Evolutionary conservation across 1,140 invertebrate species (phyloP).

Genomic region (Drosophila sulfurigaster): DNA sequence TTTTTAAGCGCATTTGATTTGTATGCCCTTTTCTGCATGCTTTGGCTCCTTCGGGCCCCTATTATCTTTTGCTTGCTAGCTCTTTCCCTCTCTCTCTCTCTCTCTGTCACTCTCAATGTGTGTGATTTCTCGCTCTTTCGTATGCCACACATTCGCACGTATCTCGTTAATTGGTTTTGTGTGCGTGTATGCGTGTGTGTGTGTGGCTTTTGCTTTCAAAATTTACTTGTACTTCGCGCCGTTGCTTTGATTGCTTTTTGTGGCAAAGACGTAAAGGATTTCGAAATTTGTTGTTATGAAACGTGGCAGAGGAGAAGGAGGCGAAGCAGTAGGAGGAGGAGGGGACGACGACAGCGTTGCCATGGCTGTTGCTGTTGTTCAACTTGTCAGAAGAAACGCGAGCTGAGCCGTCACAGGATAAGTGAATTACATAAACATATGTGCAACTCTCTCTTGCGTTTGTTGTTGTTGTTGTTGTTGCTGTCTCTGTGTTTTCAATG

Average conservation of each 20-base stretch:
- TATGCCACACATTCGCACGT: slow-evolving; percentile 59
- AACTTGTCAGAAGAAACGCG: slow-evolving; percentile 71
- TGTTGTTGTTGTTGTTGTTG: no score
- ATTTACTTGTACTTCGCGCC: slow-evolving; percentile 58
- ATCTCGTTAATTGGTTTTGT: slow-evolving; percentile 80
- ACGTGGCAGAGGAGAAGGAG: neutral
- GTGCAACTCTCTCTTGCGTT: neutral
- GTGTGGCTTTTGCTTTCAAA: slow-evolving; percentile 45
- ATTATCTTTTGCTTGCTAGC: neutral
- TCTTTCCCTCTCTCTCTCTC: neutral
- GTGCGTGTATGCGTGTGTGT: slow-evolving; percentile 19
- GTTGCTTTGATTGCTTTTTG: slow-evolving; percentile 78
- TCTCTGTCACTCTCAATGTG: neutral
- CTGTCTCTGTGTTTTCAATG: slow-evolving; percentile 49
- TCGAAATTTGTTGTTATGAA: slow-evolving; percentile 43
- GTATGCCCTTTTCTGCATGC: slow-evolving; percentile 57
- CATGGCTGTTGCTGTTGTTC: slow-evolving; percentile 59
- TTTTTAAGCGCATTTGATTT: slow-evolving; percentile 79
- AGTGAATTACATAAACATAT: slow-evolving; percentile 70
- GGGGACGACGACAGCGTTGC: slow-evolving; percentile 36
- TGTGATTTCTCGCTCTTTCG: slow-evolving; percentile 13
- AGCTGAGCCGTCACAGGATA: slow-evolving; percentile 50
- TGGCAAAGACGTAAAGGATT: slow-evolving; percentile 69
- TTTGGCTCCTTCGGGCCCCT: slow-evolving; percentile 44
- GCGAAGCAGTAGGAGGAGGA: neutral